These are phyloP conservation scores for Podotricha telesiphe DNA, from an alignment of 2,888 invertebrate species.

Conservation along the genomic window DNA sequence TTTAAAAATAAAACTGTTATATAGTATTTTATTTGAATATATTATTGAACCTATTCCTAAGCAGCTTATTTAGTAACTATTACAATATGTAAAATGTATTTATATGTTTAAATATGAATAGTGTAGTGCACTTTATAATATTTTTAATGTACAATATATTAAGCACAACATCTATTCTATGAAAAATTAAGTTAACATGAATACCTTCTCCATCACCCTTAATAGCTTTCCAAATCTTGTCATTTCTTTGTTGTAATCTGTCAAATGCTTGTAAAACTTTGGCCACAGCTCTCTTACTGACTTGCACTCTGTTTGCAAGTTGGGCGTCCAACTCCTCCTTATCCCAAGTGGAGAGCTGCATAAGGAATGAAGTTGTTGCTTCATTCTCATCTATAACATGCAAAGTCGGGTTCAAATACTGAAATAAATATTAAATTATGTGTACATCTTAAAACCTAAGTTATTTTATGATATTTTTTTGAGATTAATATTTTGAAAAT, in stretches of 20 bases:
- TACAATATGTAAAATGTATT: no score
- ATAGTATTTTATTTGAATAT: no score
- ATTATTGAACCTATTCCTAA: no score
- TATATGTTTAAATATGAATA: no score
- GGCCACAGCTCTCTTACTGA: conserved; percentile 97
- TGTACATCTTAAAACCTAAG: conserved; percentile 28
- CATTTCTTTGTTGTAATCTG: conserved; percentile 96
- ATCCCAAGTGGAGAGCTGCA: conserved; percentile 98
- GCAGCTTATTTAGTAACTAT: no score
- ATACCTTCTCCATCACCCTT: conserved; percentile 90
- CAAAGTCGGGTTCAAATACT: conserved; percentile 43
- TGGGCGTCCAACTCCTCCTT: conserved; percentile 98
- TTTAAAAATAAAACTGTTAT: no score
- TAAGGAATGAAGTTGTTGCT: conserved; percentile 97
- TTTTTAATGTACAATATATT: no score
- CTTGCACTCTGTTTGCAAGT: conserved; percentile 96
- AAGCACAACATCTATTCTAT: no score
- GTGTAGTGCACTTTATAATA: no score
- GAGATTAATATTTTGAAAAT: not conserved
- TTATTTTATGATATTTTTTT: not conserved
- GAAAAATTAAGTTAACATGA: not conserved
- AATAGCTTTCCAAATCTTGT: conserved; percentile 94
- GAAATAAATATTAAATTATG: conserved; percentile 38
- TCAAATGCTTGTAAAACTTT: conserved; percentile 99
- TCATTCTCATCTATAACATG: conserved; percentile 92